Evolutionary conservation across 2,113 vertebrate species (phyloP).

Genomic region (Lethenteron reissneri): DNA sequence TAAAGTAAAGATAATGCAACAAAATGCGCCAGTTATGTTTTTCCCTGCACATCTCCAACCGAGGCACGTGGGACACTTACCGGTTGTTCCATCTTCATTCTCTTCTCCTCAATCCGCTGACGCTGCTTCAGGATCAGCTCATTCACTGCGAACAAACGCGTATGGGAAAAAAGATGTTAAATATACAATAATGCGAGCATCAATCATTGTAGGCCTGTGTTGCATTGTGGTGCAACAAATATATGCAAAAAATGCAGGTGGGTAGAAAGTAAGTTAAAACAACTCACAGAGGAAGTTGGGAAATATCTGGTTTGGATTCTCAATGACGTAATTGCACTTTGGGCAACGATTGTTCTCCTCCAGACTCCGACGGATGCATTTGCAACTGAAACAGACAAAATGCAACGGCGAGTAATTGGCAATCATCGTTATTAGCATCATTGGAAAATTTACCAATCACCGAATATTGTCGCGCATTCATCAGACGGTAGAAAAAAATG

Average conservation of each 20-base stretch:
- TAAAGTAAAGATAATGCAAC: background rate
- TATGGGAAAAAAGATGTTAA: too few species aligned
- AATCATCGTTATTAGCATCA: too few species aligned
- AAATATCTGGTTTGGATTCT: constrained; percentile 92
- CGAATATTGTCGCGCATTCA: too few species aligned
- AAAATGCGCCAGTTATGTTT: too few species aligned
- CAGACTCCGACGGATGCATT: constrained; percentile 89
- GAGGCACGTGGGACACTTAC: constrained; percentile 34
- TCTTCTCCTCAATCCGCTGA: constrained; percentile 82
- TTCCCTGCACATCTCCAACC: background rate
- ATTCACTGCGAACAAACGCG: constrained; percentile 40
- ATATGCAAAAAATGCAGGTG: background rate
- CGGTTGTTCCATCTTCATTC: constrained; percentile 86
- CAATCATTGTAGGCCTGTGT: too few species aligned
- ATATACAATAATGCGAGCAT: too few species aligned
- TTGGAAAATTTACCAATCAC: too few species aligned
- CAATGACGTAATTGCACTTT: constrained; percentile 95
- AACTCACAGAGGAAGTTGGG: constrained; percentile 91
- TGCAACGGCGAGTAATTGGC: background rate
- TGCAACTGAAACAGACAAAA: constrained; percentile 36
- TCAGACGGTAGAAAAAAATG: too few species aligned
- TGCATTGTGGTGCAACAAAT: background rate
- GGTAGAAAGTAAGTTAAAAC: constrained; percentile 6
- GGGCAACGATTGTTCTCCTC: constrained; percentile 95
- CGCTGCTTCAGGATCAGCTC: constrained; percentile 98